These are phyloP conservation scores for Myanophis thanlyinensis DNA, from an alignment of 2,113 vertebrate species.

Conservation along the genomic window DNA sequence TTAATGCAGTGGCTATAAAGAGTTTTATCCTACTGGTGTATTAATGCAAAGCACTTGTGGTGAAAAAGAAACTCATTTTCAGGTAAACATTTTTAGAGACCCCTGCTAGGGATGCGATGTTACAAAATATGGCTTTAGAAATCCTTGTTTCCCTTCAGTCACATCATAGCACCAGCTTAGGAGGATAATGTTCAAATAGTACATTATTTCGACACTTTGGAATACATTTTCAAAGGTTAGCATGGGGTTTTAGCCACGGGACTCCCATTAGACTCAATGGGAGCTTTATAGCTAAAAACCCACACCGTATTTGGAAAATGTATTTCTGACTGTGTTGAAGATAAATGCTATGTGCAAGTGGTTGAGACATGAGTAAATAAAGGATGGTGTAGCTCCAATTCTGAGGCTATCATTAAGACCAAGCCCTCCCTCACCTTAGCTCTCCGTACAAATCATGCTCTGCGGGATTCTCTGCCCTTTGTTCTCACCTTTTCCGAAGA, in stretches of 20 bases:
- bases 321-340: slow-evolving; percentile 56
- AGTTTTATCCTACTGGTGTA: background rate
- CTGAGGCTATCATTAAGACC: slow-evolving; percentile 15
- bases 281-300: slow-evolving; percentile 52
- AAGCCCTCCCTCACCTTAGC: slow-evolving; percentile 29
- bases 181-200: slow-evolving; percentile 46
- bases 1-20: slow-evolving; percentile 29
- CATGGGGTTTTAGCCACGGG: slow-evolving; percentile 45
- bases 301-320: slow-evolving; percentile 48
- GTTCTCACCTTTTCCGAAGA: slow-evolving; percentile 18
- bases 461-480: slow-evolving; percentile 29
- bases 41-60: slow-evolving; percentile 36
- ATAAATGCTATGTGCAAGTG: slow-evolving; percentile 55
- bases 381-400: slow-evolving; percentile 30
- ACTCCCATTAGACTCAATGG: slow-evolving; percentile 63
- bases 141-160: slow-evolving; percentile 41
- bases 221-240: slow-evolving; percentile 50
- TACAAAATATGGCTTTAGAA: slow-evolving; percentile 31
- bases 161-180: slow-evolving; percentile 35
- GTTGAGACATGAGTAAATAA: slow-evolving; percentile 31
- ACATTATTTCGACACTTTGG: slow-evolving; percentile 61
- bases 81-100: slow-evolving; percentile 42
- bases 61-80: slow-evolving; percentile 47
- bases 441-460: slow-evolving; percentile 32
- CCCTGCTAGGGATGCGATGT: slow-evolving; percentile 13